Evolutionary conservation across 1,140 invertebrate species (phyloP).

Genomic region (Drosophila leontia): DNA sequence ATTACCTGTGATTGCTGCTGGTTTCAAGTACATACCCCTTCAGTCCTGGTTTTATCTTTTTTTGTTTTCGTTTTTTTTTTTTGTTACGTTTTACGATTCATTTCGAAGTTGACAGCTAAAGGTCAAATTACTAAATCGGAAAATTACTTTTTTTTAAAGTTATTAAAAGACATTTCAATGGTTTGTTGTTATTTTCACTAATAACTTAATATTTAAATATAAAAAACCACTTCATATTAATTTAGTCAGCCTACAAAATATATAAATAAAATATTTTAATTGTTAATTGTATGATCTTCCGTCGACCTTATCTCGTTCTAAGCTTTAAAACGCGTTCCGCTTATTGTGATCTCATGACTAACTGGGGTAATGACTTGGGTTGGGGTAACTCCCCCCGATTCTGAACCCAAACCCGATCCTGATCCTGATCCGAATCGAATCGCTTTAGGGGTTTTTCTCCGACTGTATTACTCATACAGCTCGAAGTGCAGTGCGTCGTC

Average conservation of each 20-base stretch:
- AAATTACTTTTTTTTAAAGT: not conserved
- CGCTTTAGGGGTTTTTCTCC: not conserved
- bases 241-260: no score
- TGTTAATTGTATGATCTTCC: not conserved
- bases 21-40: conserved; percentile 9
- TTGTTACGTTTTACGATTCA: conserved; percentile 8
- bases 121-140: conserved; percentile 1
- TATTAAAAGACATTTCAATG: not conserved
- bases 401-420: not conserved
- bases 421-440: not conserved
- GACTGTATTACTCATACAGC: conserved; percentile 21
- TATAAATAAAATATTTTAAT: no score
- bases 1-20: conserved; percentile 22
- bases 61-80: conserved; percentile 10
- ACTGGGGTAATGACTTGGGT: not conserved
- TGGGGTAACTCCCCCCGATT: not conserved
- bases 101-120: conserved; percentile 2
- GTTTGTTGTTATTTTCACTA: not conserved
- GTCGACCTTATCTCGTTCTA: not conserved
- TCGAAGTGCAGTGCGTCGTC: conserved; percentile 20
- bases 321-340: not conserved
- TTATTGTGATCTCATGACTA: not conserved
- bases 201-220: not conserved
- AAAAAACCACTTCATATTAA: not conserved
- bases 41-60: conserved; percentile 14